Evolutionary conservation across 2,888 invertebrate genomes (phyloP).

Genomic region (Leucoptera coffeella): DNA sequence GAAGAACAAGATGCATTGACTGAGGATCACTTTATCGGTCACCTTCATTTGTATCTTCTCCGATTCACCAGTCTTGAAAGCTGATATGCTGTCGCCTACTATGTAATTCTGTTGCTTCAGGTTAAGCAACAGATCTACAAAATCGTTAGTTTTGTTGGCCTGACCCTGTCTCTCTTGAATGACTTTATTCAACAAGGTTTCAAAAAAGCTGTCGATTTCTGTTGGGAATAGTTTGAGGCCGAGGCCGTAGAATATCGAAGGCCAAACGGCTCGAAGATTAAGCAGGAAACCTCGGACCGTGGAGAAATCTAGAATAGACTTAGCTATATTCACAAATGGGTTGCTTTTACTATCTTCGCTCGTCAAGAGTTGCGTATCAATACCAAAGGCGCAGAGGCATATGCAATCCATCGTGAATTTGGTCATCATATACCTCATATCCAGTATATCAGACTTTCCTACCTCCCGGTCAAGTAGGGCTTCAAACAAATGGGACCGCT

Average conservation of each 20-base stretch:
- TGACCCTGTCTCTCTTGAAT: constrained; percentile 5
- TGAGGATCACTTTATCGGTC: constrained; percentile 30
- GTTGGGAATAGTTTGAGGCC: constrained; percentile 10
- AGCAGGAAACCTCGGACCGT: constrained; percentile 8
- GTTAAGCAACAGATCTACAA: constrained; percentile 8
- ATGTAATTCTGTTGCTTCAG: constrained; percentile 7
- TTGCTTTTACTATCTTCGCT: constrained; percentile 10
- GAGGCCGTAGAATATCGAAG: constrained; percentile 12
- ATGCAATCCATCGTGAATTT: constrained; percentile 15
- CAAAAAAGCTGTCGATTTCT: constrained; percentile 12
- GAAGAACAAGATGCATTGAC: constrained; percentile 47
- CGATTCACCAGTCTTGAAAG: constrained; percentile 6
- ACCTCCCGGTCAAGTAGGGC: constrained; percentile 7
- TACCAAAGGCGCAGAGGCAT: constrained; percentile 13
- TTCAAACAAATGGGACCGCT: constrained; percentile 10
- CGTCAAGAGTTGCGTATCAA: constrained; percentile 13
- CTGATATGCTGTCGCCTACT: constrained; percentile 7
- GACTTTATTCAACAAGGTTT: constrained; percentile 2
- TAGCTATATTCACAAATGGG: constrained; percentile 12
- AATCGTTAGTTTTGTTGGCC: constrained; percentile 7
- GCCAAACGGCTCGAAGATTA: constrained; percentile 12
- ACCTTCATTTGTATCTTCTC: constrained; percentile 14
- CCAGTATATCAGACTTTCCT: constrained; percentile 6
- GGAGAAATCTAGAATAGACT: constrained; percentile 9
- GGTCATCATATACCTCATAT: constrained; percentile 9